Base-by-base conservation (phyloP, 2,113 vertebrate species). In the Sigmodon hispidus region DNA sequence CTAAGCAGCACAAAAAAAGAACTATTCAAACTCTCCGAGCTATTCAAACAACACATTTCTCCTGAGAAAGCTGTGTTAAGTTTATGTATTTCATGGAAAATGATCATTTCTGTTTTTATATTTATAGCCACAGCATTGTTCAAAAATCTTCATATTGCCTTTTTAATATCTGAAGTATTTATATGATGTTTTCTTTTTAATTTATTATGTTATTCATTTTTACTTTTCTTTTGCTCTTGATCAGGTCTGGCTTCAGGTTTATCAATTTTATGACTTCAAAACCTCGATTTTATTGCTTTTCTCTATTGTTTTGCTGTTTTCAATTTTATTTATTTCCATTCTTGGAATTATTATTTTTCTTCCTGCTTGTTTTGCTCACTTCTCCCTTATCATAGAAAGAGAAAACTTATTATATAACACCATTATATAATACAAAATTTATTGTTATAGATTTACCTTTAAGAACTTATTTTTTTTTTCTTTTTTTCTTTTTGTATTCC, bases 381-480 rank as follows among this genome's bases (percentile, higher is more conserved):
- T 86, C 59, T 36, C 21, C 59, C 36, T 76, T 86, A 26, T 69
- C 70, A 83, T 45, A 70, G 55, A 87, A 90, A 87, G 45, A 31
- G 31, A 92, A 76, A 69, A 26, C 26, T 59, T 83, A 70, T 87
- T 95, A 89, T 61, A 95, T 24, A 76, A 24, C 17, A 90, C 81
- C 90, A 26, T 87, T 65, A 52, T 52, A 13, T 65, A 89, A 79
- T 55, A 70, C 34, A 95, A 89, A 87, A 94, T 76, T 50, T 67
- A 57, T 70, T 76, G 15, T 21, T 70, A 87, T 65, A 87, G 72
- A 87, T 87, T 87, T 92, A 67, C n/a, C 15, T 72, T 15, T 61
- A 87, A 93, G 40, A 65, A 90, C 34, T 93, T 87, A 84, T 50
- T 88, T 89, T 77, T 43, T n/a, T n/a, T n/a, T n/a, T n/a, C n/a